These are phyloP conservation scores for Zygothrica quintamaculata DNA, from an alignment of 2,888 invertebrate species.

Conservation along the genomic window DNA sequence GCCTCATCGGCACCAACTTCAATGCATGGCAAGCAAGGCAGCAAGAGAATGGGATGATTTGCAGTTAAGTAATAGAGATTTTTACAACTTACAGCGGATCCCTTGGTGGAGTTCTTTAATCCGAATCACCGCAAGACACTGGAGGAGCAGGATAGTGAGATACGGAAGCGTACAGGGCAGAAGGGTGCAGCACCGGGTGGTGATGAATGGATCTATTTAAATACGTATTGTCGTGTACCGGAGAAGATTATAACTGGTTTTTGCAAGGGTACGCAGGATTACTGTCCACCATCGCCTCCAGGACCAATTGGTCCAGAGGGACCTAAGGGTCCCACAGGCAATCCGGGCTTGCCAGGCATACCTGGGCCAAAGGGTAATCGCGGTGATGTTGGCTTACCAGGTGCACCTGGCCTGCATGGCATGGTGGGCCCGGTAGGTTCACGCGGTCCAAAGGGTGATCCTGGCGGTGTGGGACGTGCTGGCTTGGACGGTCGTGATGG, in stretches of 20 bases:
- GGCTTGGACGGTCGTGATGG: slow-evolving; percentile 95
- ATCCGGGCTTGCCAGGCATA: slow-evolving; percentile 86
- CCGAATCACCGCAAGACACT: slow-evolving; percentile 88
- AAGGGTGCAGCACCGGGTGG: slow-evolving; percentile 90
- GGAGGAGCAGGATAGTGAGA: slow-evolving; percentile 88
- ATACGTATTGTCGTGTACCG: slow-evolving; percentile 93
- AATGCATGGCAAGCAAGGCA: slow-evolving; percentile 81
- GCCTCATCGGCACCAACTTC: slow-evolving; percentile 81
- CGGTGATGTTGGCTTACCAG: slow-evolving; percentile 88
- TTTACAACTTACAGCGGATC: slow-evolving; percentile 73
- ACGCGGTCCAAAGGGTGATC: slow-evolving; percentile 83
- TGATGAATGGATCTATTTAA: slow-evolving; percentile 94
- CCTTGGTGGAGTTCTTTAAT: slow-evolving; percentile 91
- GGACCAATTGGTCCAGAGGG: slow-evolving; percentile 88
- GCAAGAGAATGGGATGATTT: background rate
- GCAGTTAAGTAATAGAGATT: background rate
- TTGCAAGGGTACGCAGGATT: slow-evolving; percentile 92
- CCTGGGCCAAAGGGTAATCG: slow-evolving; percentile 90
- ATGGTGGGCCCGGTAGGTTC: slow-evolving; percentile 79
- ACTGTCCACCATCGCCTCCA: slow-evolving; percentile 89
- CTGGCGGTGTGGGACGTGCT: slow-evolving; percentile 89
- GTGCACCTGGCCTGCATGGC: slow-evolving; percentile 87
- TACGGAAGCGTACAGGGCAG: slow-evolving; percentile 87
- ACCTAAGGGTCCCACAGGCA: slow-evolving; percentile 87
- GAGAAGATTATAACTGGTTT: slow-evolving; percentile 93